These are phyloP conservation scores for Protodeltote pygarga DNA, from an alignment of 2,888 invertebrate species.

Conservation along the genomic window DNA sequence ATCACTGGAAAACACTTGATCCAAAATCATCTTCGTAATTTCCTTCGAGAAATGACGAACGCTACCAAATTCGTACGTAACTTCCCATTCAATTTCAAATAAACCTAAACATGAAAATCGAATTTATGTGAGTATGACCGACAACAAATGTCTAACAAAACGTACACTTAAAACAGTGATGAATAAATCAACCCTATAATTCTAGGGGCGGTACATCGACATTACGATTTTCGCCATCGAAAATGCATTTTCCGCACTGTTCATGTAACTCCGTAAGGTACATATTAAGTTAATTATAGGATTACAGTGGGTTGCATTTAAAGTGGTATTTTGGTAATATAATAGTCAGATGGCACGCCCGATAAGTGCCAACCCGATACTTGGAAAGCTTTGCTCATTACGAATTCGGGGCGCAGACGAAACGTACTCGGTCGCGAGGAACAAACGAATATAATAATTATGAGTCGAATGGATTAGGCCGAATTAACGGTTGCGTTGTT, in stretches of 20 bases:
- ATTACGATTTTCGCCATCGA: constrained; percentile 77
- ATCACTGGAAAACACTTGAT: constrained; percentile 27
- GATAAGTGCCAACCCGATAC: constrained; percentile 81
- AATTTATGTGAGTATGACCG: constrained; percentile 2
- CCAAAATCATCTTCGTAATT: constrained; percentile 13
- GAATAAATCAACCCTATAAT: constrained; percentile 69
- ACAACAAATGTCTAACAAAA: constrained; percentile 53
- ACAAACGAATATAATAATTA: constrained; percentile 86
- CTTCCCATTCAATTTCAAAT: constrained; percentile 2
- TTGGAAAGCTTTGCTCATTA: constrained; percentile 82
- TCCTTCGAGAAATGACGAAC: constrained; percentile 29
- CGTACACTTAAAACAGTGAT: constrained; percentile 63
- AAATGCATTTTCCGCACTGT: constrained; percentile 82
- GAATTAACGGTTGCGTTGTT: constrained; percentile 72
- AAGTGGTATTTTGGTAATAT: constrained; percentile 86
- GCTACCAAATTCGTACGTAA: constrained; percentile 15
- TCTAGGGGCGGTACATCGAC: constrained; percentile 70
- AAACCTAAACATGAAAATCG: constrained; percentile 10
- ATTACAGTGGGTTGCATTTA: constrained; percentile 81
- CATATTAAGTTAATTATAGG: constrained; percentile 85
- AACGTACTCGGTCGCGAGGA: constrained; percentile 72
- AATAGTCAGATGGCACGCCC: constrained; percentile 86
- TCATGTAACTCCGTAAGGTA: constrained; percentile 74
- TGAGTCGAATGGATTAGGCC: constrained; percentile 76
- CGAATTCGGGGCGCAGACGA: constrained; percentile 79